A percentile compares a stretch with the other conserved stretches of the same genome.
Evolutionary conservation across 2,113 vertebrate species (phyloP).

Genomic region (Ondatra zibethicus): DNA sequence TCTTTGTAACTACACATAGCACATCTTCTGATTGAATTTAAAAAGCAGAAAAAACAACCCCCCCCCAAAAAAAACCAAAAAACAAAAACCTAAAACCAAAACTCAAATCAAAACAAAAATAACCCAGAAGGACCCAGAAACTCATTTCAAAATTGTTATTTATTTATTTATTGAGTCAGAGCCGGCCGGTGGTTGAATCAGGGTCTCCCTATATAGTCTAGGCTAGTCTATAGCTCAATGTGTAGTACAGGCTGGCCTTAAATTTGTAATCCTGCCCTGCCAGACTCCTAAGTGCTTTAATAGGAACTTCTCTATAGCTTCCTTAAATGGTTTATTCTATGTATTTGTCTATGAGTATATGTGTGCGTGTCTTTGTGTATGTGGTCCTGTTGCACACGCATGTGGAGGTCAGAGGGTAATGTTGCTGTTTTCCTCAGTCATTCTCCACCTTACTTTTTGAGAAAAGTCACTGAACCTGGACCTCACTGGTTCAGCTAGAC

Average conservation of each 20-base stretch:
- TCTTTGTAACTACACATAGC: neutral
- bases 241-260: neutral
- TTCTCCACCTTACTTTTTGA: neutral
- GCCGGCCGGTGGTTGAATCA: no score
- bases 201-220: neutral
- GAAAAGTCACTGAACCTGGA: neutral
- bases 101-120: neutral
- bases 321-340: neutral
- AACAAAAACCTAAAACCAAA: neutral
- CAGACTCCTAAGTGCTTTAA: neutral
- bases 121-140: conserved; percentile 6
- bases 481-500: neutral
- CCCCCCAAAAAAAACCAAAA: neutral
- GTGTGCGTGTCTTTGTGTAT: neutral
- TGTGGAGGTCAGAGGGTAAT: neutral
- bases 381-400: neutral
- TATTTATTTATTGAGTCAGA: neutral
- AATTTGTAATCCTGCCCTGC: neutral
- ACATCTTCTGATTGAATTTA: neutral
- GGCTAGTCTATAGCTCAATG: neutral
- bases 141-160: neutral
- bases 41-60: neutral
- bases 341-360: neutral
- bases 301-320: neutral
- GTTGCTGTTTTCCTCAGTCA: neutral